A percentile compares a stretch with the other conserved stretches of the same genome.
Evolutionary conservation across 2,888 invertebrate species (phyloP).

Genomic region (Cantharis rufa): DNA sequence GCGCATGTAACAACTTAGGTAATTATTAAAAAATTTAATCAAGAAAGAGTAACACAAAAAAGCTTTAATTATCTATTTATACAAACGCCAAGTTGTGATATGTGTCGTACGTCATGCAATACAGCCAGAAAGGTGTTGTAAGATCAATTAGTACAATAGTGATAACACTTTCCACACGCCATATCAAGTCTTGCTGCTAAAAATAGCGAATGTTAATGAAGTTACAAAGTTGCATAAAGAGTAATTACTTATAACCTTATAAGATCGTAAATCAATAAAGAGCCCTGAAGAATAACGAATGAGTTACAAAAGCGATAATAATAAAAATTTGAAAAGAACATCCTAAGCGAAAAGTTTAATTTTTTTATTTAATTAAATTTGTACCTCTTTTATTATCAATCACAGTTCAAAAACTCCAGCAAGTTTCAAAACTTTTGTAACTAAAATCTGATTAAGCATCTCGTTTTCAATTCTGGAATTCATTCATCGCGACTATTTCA

Average conservation of each 20-base stretch:
- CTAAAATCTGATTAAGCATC: slow-evolving; percentile 32
- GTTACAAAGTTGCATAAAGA: slow-evolving; percentile 13
- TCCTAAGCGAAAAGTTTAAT: slow-evolving; percentile 5
- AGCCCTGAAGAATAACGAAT: not conserved
- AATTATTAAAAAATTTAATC: not conserved
- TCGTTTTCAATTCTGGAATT: slow-evolving; percentile 30
- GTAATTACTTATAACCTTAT: slow-evolving; percentile 5
- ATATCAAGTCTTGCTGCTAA: slow-evolving; percentile 3
- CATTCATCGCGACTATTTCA: slow-evolving; percentile 35
- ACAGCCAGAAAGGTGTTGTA: slow-evolving; percentile 8
- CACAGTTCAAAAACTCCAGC: slow-evolving; percentile 29
- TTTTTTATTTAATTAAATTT: slow-evolving; percentile 26
- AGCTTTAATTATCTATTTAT: not conserved
- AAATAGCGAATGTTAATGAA: slow-evolving; percentile 13
- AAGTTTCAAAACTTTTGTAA: slow-evolving; percentile 25
- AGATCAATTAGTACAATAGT: slow-evolving; percentile 11
- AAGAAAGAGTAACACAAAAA: not conserved
- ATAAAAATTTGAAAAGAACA: not conserved
- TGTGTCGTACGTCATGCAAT: slow-evolving; percentile 1
- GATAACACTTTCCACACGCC: slow-evolving; percentile 10
- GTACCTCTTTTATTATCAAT: slow-evolving; percentile 27
- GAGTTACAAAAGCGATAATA: not conserved
- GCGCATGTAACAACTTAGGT: not conserved
- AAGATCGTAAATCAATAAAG: slow-evolving; percentile 1
- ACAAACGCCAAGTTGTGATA: slow-evolving; percentile 2